phyloP scores from a whole-genome alignment of 2,113 vertebrate species.

The Neopipo cinnamomea region DNA sequence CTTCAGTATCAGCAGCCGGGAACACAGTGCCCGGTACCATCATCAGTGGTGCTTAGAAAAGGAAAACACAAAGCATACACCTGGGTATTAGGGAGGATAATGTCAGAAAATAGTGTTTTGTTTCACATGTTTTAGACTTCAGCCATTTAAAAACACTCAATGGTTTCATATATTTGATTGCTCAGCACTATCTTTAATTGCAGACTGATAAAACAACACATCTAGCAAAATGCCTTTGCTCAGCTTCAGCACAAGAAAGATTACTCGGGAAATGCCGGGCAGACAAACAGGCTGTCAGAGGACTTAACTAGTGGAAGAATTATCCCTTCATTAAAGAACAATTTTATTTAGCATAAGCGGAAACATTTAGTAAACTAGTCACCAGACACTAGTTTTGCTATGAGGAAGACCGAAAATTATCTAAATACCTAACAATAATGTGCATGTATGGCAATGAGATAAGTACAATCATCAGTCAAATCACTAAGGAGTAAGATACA shows the following conservation, averaged over 20 bases:
- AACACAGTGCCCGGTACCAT: not conserved
- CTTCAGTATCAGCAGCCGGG: not conserved
- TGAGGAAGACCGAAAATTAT: not conserved
- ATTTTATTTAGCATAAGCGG: not conserved
- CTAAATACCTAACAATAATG: not conserved
- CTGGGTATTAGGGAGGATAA: not conserved
- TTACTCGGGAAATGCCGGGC: not conserved
- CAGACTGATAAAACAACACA: not conserved
- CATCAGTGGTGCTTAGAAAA: not conserved
- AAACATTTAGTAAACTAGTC: not conserved
- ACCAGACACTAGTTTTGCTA: not conserved
- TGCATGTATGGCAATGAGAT: not conserved
- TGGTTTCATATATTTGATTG: not conserved
- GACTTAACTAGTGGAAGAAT: slow-evolving; percentile 11
- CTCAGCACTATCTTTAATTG: slow-evolving; percentile 15
- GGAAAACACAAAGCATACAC: not conserved
- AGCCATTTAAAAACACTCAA: not conserved
- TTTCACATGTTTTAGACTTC: not conserved
- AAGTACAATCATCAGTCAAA: not conserved
- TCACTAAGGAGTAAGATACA: not conserved
- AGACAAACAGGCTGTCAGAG: not conserved
- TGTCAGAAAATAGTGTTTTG: not conserved
- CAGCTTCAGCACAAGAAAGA: not conserved
- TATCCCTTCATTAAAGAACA: not conserved
- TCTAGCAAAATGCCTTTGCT: not conserved